These are phyloP conservation scores for Noctua janthe DNA, from an alignment of 2,888 invertebrate genomes.

Conservation along the genomic window DNA sequence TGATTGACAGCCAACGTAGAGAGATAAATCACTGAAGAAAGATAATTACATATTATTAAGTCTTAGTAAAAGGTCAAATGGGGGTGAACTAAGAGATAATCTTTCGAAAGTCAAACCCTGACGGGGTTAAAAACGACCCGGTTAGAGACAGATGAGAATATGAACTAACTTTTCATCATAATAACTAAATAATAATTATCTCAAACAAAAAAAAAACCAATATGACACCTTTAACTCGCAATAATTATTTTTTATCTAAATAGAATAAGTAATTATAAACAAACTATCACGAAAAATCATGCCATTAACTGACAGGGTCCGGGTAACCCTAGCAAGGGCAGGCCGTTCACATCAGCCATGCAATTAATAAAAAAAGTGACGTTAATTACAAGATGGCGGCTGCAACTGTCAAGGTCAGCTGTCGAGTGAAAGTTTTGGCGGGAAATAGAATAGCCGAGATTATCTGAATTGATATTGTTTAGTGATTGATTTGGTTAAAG, in stretches of 20 bases:
- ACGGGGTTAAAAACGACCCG: neutral
- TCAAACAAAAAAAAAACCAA: neutral
- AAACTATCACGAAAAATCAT: conserved; percentile 56
- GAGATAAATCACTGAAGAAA: neutral
- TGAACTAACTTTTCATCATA: neutral
- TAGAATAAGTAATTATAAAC: conserved; percentile 21
- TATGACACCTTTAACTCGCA: conserved; percentile 16
- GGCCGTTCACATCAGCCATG: conserved; percentile 43
- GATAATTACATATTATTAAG: neutral
- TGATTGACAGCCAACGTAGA: neutral
- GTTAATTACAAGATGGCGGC: conserved; percentile 66
- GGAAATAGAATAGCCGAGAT: conserved; percentile 60
- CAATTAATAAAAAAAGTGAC: conserved; percentile 54
- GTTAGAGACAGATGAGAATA: neutral
- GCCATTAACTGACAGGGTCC: conserved; percentile 43
- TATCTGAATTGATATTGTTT: conserved; percentile 65
- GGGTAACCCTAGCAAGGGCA: conserved; percentile 58
- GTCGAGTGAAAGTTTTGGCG: conserved; percentile 73
- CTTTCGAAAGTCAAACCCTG: neutral
- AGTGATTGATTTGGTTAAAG: conserved; percentile 73
- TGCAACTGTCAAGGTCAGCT: conserved; percentile 72
- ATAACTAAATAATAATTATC: neutral
- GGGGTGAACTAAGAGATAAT: neutral
- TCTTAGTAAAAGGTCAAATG: neutral
- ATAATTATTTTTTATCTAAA: conserved; percentile 13